Percentiles rank a stretch among this genome's conserved stretches.
These are phyloP conservation scores for Drosophila kuntzei DNA, from an alignment of 2,888 invertebrate genomes.

Conservation along the genomic window DNA sequence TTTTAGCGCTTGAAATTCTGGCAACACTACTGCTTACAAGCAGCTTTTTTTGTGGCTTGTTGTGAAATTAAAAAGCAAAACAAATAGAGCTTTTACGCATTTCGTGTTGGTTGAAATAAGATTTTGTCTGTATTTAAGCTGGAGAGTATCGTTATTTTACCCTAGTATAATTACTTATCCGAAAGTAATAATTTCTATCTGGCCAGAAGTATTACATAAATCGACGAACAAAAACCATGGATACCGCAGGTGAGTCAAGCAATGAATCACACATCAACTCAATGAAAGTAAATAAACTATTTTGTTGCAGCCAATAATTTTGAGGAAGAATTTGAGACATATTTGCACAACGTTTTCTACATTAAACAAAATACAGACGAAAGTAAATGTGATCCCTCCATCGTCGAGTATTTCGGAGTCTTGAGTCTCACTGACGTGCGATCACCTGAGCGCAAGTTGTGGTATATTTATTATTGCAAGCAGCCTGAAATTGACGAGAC, in stretches of 20 bases:
- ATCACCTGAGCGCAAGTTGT: conserved; percentile 62
- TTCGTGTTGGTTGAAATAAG: conserved; percentile 31
- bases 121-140: conserved; percentile 25
- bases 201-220: background rate
- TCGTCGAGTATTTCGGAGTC: conserved; percentile 62
- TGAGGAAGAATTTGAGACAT: conserved; percentile 48
- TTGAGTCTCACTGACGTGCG: conserved; percentile 49
- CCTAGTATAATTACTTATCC: background rate
- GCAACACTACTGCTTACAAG: conserved; percentile 11
- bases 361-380: conserved; percentile 10
- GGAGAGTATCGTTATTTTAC: background rate
- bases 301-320: conserved; percentile 39
- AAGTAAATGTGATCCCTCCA: conserved; percentile 34
- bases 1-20: conserved; percentile 3
- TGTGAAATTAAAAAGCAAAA: conserved; percentile 36
- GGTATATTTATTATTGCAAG: conserved; percentile 62
- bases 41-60: conserved; percentile 22
- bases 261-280: background rate
- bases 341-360: conserved; percentile 46
- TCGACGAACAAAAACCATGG: conserved; percentile 15
- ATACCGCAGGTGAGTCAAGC: conserved; percentile 19
- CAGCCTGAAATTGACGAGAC: conserved; percentile 66
- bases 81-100: conserved; percentile 32
- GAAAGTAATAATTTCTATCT: too few species aligned
- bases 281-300: background rate